These are phyloP conservation scores for Hipposideros larvatus DNA, from an alignment of 2,797 vertebrate genomes.

Conservation along the genomic window DNA sequence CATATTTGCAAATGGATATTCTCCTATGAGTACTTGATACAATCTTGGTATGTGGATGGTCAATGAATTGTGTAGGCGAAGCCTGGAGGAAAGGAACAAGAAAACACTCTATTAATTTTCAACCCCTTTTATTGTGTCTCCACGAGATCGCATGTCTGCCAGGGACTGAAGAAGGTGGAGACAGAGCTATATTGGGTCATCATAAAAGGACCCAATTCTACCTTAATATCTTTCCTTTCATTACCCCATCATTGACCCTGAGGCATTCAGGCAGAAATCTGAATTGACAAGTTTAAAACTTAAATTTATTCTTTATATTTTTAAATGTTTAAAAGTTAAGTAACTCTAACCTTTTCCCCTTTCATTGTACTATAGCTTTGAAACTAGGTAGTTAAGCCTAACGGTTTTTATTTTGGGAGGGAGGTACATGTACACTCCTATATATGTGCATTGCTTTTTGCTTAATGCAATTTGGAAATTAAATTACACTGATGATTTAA, in stretches of 20 bases:
- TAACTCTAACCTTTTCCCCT: background rate
- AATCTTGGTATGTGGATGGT: background rate
- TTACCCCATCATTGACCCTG: background rate
- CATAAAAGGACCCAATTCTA: background rate
- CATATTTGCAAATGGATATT: background rate
- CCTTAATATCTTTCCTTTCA: background rate
- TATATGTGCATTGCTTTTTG: background rate
- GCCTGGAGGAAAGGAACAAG: background rate
- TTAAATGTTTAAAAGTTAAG: background rate
- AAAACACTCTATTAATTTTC: background rate
- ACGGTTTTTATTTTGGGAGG: background rate
- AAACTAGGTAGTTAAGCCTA: background rate
- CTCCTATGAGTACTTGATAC: background rate
- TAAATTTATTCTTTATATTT: slow-evolving; percentile 3
- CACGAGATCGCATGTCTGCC: background rate
- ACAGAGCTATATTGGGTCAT: background rate
- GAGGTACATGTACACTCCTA: no score
- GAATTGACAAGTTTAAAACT: background rate
- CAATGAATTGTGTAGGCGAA: background rate
- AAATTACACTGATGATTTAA: background rate
- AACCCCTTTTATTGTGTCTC: background rate
- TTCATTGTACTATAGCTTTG: background rate
- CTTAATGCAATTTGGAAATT: background rate
- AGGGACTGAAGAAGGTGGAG: no score
- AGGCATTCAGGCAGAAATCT: background rate